These are phyloP conservation scores for Myotis planiceps DNA, from an alignment of 2,797 vertebrate species.

Conservation along the genomic window DNA sequence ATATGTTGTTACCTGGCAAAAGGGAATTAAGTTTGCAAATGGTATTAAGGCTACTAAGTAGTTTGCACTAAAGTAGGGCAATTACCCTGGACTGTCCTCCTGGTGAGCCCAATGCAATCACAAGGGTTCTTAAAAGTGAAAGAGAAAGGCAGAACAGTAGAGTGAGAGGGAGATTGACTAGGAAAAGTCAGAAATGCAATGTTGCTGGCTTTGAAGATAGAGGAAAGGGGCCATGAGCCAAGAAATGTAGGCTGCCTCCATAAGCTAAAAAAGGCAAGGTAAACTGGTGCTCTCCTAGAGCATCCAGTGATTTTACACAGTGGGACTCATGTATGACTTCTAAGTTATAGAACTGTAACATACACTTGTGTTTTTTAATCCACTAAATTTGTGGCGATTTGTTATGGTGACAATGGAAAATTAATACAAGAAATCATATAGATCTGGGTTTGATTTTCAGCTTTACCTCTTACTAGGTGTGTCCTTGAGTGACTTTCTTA, in stretches of 20 bases:
- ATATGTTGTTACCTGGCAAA: background rate
- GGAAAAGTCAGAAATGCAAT: background rate
- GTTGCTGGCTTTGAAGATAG: background rate
- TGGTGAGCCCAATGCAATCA: background rate
- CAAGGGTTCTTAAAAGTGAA: background rate
- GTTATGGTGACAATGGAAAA: background rate
- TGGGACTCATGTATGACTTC: background rate
- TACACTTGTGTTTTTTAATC: background rate
- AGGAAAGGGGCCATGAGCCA: background rate
- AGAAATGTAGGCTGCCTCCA: background rate
- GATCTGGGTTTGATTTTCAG: background rate
- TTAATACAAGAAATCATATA: background rate
- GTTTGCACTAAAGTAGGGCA: background rate
- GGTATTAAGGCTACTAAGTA: background rate
- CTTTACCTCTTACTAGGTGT: background rate
- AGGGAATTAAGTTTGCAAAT: background rate
- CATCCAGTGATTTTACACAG: no score
- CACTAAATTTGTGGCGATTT: background rate
- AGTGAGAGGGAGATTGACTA: background rate
- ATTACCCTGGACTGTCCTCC: no score
- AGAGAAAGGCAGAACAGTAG: background rate
- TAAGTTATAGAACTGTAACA: background rate
- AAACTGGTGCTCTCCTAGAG: background rate
- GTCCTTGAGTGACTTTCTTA: background rate
- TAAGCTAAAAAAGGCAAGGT: background rate